Evolutionary conservation across 2,888 invertebrate species (phyloP).

Genomic region (Panopea generosa): DNA sequence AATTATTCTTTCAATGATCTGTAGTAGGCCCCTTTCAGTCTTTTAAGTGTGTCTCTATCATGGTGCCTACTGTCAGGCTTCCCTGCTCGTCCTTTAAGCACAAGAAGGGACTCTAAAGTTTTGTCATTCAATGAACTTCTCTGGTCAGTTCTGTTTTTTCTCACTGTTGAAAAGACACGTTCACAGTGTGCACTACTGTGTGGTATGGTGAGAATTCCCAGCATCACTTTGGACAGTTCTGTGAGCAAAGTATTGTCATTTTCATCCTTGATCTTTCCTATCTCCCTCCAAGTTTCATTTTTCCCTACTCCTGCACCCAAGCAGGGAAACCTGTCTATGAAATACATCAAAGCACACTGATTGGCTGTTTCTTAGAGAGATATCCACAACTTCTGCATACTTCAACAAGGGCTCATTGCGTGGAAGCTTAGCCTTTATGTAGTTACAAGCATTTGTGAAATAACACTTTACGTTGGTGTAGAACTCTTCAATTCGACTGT

Average conservation of each 20-base stretch:
- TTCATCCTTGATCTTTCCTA: conserved; percentile 44
- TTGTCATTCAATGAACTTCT: too few relatives aligned
- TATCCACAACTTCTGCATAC: conserved; percentile 53
- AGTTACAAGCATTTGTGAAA: conserved; percentile 40
- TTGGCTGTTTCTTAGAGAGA: conserved; percentile 16
- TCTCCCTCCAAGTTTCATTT: conserved; percentile 41
- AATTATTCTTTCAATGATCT: too few relatives aligned
- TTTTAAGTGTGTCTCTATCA: too few relatives aligned
- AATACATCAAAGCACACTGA: conserved; percentile 26
- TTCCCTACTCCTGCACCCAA: conserved; percentile 13
- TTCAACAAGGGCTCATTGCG: conserved; percentile 49
- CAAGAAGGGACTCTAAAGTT: too few relatives aligned
- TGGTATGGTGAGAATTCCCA: conserved; percentile 59
- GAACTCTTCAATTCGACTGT: conserved; percentile 43
- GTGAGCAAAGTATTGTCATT: conserved; percentile 22
- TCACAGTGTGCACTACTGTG: conserved; percentile 65
- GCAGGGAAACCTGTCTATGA: conserved; percentile 43
- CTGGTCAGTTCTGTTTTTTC: neutral
- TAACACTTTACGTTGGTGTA: too few relatives aligned
- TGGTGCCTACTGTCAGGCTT: too few relatives aligned
- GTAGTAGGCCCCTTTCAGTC: too few relatives aligned
- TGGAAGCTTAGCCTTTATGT: conserved; percentile 51
- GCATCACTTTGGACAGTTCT: conserved; percentile 46
- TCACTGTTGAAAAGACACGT: conserved; percentile 29
- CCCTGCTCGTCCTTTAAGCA: too few relatives aligned